Base-by-base conservation (phyloP, 2,113 vertebrate species). In the Crypturellus undulatus region DNA sequence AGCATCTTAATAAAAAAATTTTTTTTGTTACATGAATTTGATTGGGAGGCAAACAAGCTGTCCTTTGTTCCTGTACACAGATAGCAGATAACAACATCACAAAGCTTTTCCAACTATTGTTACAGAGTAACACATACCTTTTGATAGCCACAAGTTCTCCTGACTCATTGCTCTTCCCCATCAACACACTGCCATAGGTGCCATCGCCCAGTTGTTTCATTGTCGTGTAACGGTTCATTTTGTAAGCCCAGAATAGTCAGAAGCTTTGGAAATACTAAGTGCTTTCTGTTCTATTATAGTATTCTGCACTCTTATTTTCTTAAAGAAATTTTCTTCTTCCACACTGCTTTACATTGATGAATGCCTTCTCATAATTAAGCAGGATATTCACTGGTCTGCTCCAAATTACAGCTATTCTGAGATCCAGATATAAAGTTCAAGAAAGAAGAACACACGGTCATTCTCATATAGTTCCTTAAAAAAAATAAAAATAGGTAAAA, bases 71-170 rank as follows among this genome's bases (percentile, higher is more conserved):
- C 40, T 72, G 34, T 67, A 47, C 20, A 43, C 7, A 64, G 60
- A 73, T 9, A 9, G 34, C 77, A 75, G 18, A 59, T 25, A 80
- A 83, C 8, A 70, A 81, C 8, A 32, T 28, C 16, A 77, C 45
- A 12, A 62, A 56, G 21, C 58, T 77, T 77, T 45, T 42, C 12
- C 32, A 54, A 79, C 28, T 34, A 30, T 6, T 4, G 54, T 24
- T 32, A 10, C 19, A 77, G 19, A 69, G 45, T 17, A 3, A 6
- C 25, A 54, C 96, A 34, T 97, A 99, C 99, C 98, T 99, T 95
- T 99, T 99, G 93, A 99, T 99, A 71, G 99, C 99, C 94, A 99
- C 99, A 94, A 99, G 97, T 94, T 99, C 99, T 90, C 99, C 99
- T 1, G 99, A 99, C 89, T 99, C 99, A 2, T 99, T 99, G 96